Base-by-base conservation (phyloP, 2,888 invertebrate species). In the Cryptosula pallasiana region DNA sequence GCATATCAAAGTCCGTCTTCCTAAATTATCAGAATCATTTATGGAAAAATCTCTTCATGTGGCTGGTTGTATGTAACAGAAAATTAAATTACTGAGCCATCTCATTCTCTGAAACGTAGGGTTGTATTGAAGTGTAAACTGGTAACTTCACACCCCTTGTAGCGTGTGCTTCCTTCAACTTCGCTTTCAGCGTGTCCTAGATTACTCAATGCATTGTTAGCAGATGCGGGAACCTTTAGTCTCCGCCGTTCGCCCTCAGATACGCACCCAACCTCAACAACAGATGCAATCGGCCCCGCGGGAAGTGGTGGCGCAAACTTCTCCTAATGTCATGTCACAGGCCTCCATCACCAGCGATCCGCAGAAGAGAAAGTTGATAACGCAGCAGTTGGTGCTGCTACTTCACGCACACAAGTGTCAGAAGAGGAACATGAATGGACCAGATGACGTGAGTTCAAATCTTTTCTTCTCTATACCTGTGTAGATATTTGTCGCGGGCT, bases 341-440 rank as follows among this genome's bases (percentile, higher is more conserved):
- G 45, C 45, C 20, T 45, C 45, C 45, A 45, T 45, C 45, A 45
- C 45, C 45, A 91, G 93, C 74, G 97, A 96, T 87, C 95, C 97
- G 16, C 98, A 99, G 86, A 98, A 99, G 83, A 89, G 97, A 72
- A 97, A 96, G 85, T 89, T 99, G 63, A 99, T 99, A 76, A 99
- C 99, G 83, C 98, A 99, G 83, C 99, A 99, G 82, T 87, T 99
- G 72, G 96, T 99, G 77, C 87, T 99, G 69, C 87, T 99, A 73
- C 88, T 99, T 69, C 99, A 99, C 86, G 99, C 99, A 75, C 98
- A 99, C 87, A 98, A 98, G 86, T 99, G 99, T 86, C 96, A 97
- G 87, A 89, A 95, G 71, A 89, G 97, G 63, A 98, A 99, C 87
- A 92, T 93, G 81, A 91, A 91, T 78, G 89, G 88, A 77, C 93